Conservation (phyloP, 2,797 vertebrate genomes). For the Scarus forsteni region DNA sequence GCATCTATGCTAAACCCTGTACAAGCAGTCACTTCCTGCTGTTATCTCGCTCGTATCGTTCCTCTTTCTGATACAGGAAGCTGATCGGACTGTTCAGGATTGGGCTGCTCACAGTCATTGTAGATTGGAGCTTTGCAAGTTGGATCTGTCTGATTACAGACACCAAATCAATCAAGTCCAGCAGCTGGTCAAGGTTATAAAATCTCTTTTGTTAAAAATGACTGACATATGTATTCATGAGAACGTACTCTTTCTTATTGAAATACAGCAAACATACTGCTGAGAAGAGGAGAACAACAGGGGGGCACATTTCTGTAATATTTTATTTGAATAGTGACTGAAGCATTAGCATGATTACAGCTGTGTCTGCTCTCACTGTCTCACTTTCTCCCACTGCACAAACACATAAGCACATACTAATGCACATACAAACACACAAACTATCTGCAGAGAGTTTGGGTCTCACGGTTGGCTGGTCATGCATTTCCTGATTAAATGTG, state of each 20-base stretch:
- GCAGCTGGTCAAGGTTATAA: too few relatives aligned
- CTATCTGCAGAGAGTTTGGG: neutral
- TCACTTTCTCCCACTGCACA: neutral
- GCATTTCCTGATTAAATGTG: constrained; percentile 33
- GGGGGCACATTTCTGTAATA: neutral
- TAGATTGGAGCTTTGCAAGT: too few relatives aligned
- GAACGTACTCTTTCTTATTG: neutral
- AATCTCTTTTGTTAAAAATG: too few relatives aligned
- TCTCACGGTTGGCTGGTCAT: constrained; percentile 29
- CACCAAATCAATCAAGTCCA: too few relatives aligned
- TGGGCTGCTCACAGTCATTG: too few relatives aligned
- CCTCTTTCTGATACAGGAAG: too few relatives aligned
- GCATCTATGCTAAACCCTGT: too few relatives aligned
- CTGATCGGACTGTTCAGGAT: too few relatives aligned
- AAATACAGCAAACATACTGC: neutral
- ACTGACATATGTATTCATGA: neutral
- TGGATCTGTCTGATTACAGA: too few relatives aligned
- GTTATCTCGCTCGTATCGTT: too few relatives aligned
- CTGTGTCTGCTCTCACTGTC: neutral
- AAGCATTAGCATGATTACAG: neutral
- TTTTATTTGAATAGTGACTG: constrained; percentile 3
- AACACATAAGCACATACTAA: neutral
- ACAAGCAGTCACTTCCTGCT: too few relatives aligned
- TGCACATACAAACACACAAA: constrained; percentile 1
- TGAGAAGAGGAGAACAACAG: neutral